Conservation (phyloP, 2,797 vertebrate genomes). For the Zenarchopterus dispar region DNA sequence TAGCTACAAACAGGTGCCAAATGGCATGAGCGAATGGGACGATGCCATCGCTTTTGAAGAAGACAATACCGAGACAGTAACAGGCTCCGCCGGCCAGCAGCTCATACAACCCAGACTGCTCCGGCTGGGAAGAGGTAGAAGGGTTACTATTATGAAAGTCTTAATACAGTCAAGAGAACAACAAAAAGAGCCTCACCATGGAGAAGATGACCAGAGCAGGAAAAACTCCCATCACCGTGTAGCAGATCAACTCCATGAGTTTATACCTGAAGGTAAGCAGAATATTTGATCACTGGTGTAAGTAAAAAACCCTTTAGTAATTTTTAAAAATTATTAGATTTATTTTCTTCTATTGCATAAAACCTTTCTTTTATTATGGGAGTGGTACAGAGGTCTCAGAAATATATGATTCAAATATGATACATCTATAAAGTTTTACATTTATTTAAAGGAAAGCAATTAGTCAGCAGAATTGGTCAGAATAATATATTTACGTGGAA, state of each 20-base stretch:
- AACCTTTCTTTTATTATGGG: no score
- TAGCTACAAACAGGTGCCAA: slow-evolving; percentile 95
- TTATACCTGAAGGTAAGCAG: slow-evolving; percentile 87
- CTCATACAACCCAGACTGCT: slow-evolving; percentile 90
- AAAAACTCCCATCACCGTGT: slow-evolving; percentile 91
- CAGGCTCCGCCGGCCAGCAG: slow-evolving; percentile 89
- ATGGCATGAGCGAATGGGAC: slow-evolving; percentile 96
- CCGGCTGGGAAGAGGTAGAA: slow-evolving; percentile 76
- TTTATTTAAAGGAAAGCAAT: no score
- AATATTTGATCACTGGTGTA: not conserved
- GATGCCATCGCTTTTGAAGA: slow-evolving; percentile 96
- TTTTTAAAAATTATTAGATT: no score
- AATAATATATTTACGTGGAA: no score
- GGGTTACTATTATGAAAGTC: not conserved
- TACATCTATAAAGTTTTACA: no score
- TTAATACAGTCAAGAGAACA: not conserved
- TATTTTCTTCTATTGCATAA: no score
- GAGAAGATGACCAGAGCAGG: slow-evolving; percentile 93
- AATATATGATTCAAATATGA: no score
- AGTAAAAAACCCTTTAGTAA: not conserved
- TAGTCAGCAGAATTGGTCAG: no score
- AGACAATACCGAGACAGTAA: slow-evolving; percentile 93
- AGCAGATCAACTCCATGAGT: slow-evolving; percentile 93
- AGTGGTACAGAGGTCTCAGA: no score
- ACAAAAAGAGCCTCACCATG: slow-evolving; percentile 85